Base-by-base conservation (phyloP, 2,113 vertebrate species). In the Pelecanus crispus region DNA sequence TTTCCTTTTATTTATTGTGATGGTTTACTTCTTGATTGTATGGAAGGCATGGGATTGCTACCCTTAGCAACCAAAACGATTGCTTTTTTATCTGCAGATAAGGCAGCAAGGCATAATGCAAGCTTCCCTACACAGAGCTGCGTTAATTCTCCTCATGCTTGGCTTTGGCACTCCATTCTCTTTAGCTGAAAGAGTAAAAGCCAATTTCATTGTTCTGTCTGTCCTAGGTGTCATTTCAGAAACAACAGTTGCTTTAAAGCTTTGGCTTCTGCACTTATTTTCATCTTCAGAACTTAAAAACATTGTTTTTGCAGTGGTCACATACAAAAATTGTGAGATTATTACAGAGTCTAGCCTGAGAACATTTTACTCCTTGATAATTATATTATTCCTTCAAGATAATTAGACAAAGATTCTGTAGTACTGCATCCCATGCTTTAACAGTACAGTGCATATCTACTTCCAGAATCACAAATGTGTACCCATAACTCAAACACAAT, bases 11-110 rank as follows among this genome's bases (percentile, higher is more conserved):
- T 80, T 90, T 86, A 68, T 67, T 91, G 32, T 59, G 77, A 75
- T 87, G 25, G 36, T 93, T 97, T 94, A 62, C 47, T 90, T 86
- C 91, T 89, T 82, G 45, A 88, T 74, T 88, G 56, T n/a, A 22
- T 63, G 11, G 68, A 94, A 92, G 26, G 21, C 38, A 77, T 59
- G 29, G 38, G 44, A 88, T 53, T 95, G 78, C 83, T 88, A 72
- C 42, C 61, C 56, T 52, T 87, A 86, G 85, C 67, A 93, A 93
- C 63, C 14, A 87, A 94, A 96, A 81, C 2, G 0, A 74, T 89
- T 86, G 19, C 11, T 67, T 88, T 72, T 84, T 81, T 75, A 62
- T 70, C 72, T 83, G 71, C 42, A 77, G 56, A 59, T 78, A 67
- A 79, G 55, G 72, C 34, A 95, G 42, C 0, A 0, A 95, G 62